Percentiles rank a stretch among this genome's conserved stretches.
These are phyloP conservation scores for Agriopis marginaria DNA, from an alignment of 2,888 invertebrate species.

Conservation along the genomic window DNA sequence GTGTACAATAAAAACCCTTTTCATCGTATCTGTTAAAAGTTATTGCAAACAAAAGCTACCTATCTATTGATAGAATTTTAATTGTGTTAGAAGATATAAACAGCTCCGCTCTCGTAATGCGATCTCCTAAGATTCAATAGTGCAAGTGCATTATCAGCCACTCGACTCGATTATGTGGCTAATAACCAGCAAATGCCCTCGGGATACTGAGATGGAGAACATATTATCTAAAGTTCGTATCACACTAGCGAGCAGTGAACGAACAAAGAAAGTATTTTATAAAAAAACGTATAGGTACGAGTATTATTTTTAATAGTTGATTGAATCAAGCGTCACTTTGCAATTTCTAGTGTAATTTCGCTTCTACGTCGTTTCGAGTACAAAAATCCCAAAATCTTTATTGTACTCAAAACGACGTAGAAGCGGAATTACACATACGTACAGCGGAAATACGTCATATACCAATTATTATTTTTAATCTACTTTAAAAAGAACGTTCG, in stretches of 20 bases:
- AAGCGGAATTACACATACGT: too few species aligned
- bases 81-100: neutral
- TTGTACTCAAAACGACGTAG: too few species aligned
- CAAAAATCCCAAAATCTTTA: too few species aligned
- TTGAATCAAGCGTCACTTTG: too few species aligned
- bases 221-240: conserved; percentile 6
- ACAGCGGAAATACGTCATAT: too few species aligned
- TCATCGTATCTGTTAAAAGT: too few species aligned
- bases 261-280: neutral
- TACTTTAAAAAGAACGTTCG: too few species aligned
- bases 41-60: neutral
- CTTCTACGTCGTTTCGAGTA: too few species aligned
- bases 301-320: too few species aligned
- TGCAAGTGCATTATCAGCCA: conserved; percentile 38
- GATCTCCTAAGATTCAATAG: conserved; percentile 26
- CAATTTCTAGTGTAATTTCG: too few species aligned
- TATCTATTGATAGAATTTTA: neutral
- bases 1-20: too few species aligned
- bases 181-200: conserved; percentile 34
- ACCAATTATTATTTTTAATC: too few species aligned
- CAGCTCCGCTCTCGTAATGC: conserved; percentile 8
- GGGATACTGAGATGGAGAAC: conserved; percentile 21
- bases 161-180: conserved; percentile 38
- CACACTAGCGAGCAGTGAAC: neutral
- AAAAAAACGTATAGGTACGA: neutral